Conservation (phyloP, 2,113 vertebrate genomes). For the Octodon degus region DNA sequence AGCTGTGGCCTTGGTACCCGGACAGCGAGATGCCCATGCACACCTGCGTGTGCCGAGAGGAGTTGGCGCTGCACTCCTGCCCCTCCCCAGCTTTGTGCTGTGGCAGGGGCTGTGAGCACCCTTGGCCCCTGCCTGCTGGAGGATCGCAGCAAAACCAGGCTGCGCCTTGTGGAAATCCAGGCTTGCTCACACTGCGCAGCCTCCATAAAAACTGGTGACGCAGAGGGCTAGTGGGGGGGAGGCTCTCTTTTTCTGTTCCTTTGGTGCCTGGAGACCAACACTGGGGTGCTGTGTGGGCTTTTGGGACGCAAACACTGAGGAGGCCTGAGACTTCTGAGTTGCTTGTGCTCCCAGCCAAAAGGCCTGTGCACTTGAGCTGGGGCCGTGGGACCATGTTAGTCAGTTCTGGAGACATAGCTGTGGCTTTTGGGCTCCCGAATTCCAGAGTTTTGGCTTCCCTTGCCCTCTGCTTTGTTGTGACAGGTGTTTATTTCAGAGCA, state of each 20-base stretch:
- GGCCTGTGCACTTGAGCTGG: background rate
- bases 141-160: too few relatives aligned
- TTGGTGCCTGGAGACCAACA: background rate
- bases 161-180: background rate
- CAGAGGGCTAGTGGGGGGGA: background rate
- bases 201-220: background rate
- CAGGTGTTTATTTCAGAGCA: background rate
- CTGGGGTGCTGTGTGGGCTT: background rate
- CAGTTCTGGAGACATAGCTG: background rate
- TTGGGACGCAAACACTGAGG: too few relatives aligned
- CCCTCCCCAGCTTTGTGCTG: too few relatives aligned
- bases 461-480: background rate
- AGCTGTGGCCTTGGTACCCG: background rate
- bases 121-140: background rate
- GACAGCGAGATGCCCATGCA: background rate
- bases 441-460: background rate
- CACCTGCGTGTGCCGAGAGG: too few relatives aligned
- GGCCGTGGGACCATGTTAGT: background rate
- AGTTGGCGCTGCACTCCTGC: background rate
- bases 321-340: background rate
- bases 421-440: background rate
- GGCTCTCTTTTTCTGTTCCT: background rate
- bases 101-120: background rate
- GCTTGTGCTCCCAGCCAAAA: accelerated
- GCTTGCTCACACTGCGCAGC: too few relatives aligned